Conservation (phyloP, 1,140 invertebrate species). For the Drosophila obscura region DNA sequence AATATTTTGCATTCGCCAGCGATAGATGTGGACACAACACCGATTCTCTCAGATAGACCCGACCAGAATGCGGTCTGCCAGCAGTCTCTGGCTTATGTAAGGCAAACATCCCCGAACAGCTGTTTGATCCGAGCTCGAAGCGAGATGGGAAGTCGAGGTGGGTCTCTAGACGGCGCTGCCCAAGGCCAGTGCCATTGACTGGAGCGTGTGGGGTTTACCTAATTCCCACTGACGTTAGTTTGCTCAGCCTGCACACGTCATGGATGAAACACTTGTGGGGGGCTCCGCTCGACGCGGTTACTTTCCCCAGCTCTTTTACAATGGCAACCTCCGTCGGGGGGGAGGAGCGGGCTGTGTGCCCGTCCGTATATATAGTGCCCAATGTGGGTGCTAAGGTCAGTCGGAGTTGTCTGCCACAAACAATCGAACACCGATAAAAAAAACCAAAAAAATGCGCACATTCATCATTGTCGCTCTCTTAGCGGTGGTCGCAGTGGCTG, state of each 20-base stretch:
- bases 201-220: slow-evolving; percentile 13
- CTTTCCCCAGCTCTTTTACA: neutral
- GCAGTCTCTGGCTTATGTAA: slow-evolving; percentile 15
- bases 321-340: too few species aligned
- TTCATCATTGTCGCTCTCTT: slow-evolving; percentile 30
- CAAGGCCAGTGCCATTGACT: slow-evolving; percentile 11
- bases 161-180: neutral
- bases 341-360: too few species aligned
- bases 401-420: slow-evolving; percentile 20
- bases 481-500: slow-evolving; percentile 29
- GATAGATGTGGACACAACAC: slow-evolving; percentile 14
- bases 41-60: slow-evolving; percentile 7
- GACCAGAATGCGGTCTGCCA: neutral
- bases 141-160: too few species aligned
- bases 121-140: too few species aligned
- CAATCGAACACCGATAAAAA: slow-evolving; percentile 10
- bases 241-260: slow-evolving; percentile 19
- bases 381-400: slow-evolving; percentile 12
- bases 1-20: slow-evolving; percentile 20
- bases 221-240: slow-evolving; percentile 25
- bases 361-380: slow-evolving; percentile 23
- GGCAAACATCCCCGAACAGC: neutral
- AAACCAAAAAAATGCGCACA: slow-evolving; percentile 36
- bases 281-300: neutral
- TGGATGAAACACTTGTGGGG: slow-evolving; percentile 16